Evolutionary conservation across 2,797 vertebrate species (phyloP), one percentile per base, ranked within the genome.

Genomic region (Petrocephalus sullivani): DNA sequence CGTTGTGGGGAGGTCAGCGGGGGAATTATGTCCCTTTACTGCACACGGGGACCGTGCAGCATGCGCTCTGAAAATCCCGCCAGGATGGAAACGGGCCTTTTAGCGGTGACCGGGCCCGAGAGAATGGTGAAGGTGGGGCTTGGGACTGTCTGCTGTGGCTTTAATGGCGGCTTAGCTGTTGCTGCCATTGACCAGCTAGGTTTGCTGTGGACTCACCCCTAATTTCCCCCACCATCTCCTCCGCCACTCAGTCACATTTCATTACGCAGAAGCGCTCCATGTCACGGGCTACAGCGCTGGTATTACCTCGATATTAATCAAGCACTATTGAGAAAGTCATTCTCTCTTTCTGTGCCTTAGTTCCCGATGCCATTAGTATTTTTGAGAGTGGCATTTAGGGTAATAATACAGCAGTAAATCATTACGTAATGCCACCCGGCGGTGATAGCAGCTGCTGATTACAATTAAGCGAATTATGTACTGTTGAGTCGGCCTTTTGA

Each of bases 281-380:
- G 4, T 78, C 71, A 78, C 0, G 2, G 71, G 16, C 71, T n/a
- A 78, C 33, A 8, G 19, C 19, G 37, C 71, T 46, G 71, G 41
- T 78, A 78, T 78, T 78, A 78, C 41, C 71, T 78, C 37, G 23
- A 46, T 28, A 28, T 78, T 78, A 78, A 78, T 78, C 71, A 78
- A 78, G 71, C 71, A 78, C 37, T 75, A 75, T 75, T 78, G 16
- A 78, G 16, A 46, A 78, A 78, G 71, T 46, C 33, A 78, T 78
- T 78, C 71, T 46, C 71, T 41, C 3, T 78, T 46, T 67, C 16
- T 46, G 16, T 78, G 71, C 37, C 71, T 37, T 46, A 78, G 37
- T 2, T 78, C 37, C 71, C 41, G 71, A 41, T n/a, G 37, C 37
- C 71, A 78, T 78, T 78, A 46, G 37, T 1, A 14, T 67, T 33